Base-by-base conservation (phyloP, 1,140 invertebrate species). In the Drosophila navojoa region DNA sequence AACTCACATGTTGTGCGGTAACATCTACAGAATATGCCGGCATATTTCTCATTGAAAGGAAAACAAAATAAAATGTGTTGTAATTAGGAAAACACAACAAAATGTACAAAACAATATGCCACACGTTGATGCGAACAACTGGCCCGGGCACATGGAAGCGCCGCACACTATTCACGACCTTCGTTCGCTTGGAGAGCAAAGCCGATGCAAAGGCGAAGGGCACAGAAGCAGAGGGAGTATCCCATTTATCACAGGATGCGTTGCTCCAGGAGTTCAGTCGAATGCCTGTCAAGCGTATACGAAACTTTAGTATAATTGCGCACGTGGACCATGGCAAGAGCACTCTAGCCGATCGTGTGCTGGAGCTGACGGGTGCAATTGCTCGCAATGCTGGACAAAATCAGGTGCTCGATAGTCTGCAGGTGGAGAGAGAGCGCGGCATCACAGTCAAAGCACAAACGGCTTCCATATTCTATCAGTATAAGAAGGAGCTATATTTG, bases 361-460 rank as follows among this genome's bases (percentile, higher is more conserved):
- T 99, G 13, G 98, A 99, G 94, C 92, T 97, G 50, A 98, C 98
- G 49, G 97, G 97, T 25, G 96, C 96, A 0, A 96, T 98, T 60
- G 94, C 95, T 79, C 93, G 92, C 29, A 95, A 96, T 42, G 93
- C 93, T 11, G 94, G 95, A 90, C 93, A 94, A 92, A 93, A 94
- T 64, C 98, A 99, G 94, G 95, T 92, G 13, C 66, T 92, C 11
- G 90, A 92, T 44, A 91, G 71, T 49, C 54, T 92, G 53, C 78
- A 91, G 87, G 98, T 99, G 3, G 99, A 99, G 93, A 94, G 95
- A 82, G 98, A 99, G 92, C 94, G 97, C 90, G 98, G 99, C 4
- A 99, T 99, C 16, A 99, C 99, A 16, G 98, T 99, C 0, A 99
- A 99, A 93, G 98, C 99, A 11, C 98, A 99, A 87, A 98, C 98